A percentile compares a stretch with the other conserved stretches of the same genome.
phyloP scores from a whole-genome alignment of 2,113 vertebrate species.

The Nycticryphes semicollaris region DNA sequence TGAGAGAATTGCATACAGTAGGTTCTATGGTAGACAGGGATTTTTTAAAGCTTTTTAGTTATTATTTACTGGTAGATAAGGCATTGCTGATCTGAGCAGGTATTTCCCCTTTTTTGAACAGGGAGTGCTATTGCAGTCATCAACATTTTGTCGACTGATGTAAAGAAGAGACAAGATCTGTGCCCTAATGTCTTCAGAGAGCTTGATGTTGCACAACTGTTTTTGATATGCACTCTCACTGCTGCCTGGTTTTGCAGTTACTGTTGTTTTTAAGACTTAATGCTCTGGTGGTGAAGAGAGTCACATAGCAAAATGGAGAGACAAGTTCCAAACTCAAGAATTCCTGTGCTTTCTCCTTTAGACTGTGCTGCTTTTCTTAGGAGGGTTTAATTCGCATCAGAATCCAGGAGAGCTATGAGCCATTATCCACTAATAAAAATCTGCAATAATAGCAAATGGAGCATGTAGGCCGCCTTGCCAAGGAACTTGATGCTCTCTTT shows the following conservation, averaged over 20 bases:
- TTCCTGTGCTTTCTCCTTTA: conserved; percentile 2
- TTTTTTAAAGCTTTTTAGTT: background rate
- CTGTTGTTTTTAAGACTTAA: background rate
- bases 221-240: background rate
- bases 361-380: background rate
- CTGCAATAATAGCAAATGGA: conserved; percentile 53
- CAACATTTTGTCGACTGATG: background rate
- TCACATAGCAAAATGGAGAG: background rate
- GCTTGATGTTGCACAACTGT: background rate
- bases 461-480: conserved; percentile 43
- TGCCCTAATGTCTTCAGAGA: background rate
- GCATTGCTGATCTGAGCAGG: background rate
- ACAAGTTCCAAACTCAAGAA: background rate
- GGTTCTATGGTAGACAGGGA: background rate
- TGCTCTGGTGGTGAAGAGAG: background rate
- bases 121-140: background rate
- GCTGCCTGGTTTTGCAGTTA: background rate
- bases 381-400: conserved; percentile 13
- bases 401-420: conserved; percentile 19
- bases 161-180: background rate
- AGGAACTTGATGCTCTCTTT: conserved; percentile 42
- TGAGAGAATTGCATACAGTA: background rate
- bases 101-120: background rate
- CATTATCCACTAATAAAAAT: conserved; percentile 57
- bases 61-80: background rate